Evolutionary conservation across 1,140 invertebrate genomes (phyloP).

Genomic region (Trachelipus rathkii): DNA sequence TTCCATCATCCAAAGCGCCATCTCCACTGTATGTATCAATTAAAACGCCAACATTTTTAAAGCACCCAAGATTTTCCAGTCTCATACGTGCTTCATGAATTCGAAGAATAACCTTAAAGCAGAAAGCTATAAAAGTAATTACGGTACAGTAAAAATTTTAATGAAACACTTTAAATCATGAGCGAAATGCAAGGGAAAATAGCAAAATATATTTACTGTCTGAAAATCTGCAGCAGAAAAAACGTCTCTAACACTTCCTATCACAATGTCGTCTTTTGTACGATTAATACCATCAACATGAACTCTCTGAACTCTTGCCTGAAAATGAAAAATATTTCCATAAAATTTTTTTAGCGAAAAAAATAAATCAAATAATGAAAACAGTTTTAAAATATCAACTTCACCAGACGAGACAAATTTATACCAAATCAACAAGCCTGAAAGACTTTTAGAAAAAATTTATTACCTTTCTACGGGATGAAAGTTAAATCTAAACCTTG

Average conservation of each 20-base stretch:
- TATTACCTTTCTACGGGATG: no score
- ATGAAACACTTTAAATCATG: background rate
- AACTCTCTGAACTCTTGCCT: conserved; percentile 72
- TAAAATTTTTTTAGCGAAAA: no score
- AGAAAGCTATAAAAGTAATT: background rate
- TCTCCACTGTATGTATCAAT: conserved; percentile 76
- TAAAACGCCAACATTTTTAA: conserved; percentile 70
- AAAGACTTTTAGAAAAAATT: no score
- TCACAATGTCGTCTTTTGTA: conserved; percentile 79
- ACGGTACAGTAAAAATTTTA: background rate
- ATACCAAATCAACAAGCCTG: no score
- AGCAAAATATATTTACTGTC: conserved; percentile 41
- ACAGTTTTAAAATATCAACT: no score
- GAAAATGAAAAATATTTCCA: conserved; percentile 33
- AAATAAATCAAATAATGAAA: no score
- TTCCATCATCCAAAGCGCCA: conserved; percentile 65
- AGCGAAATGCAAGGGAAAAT: no score
- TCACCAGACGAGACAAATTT: no score
- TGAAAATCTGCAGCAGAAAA: conserved; percentile 62
- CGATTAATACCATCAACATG: conserved; percentile 72
- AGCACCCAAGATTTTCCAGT: conserved; percentile 73
- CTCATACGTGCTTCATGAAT: conserved; percentile 60
- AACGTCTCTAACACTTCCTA: conserved; percentile 64
- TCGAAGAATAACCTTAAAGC: conserved; percentile 51
- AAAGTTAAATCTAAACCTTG: no score